These are phyloP conservation scores for Lytechinus pictus DNA, from an alignment of 35 echinoderm and acorn worm genomes.

Conservation along the genomic window DNA sequence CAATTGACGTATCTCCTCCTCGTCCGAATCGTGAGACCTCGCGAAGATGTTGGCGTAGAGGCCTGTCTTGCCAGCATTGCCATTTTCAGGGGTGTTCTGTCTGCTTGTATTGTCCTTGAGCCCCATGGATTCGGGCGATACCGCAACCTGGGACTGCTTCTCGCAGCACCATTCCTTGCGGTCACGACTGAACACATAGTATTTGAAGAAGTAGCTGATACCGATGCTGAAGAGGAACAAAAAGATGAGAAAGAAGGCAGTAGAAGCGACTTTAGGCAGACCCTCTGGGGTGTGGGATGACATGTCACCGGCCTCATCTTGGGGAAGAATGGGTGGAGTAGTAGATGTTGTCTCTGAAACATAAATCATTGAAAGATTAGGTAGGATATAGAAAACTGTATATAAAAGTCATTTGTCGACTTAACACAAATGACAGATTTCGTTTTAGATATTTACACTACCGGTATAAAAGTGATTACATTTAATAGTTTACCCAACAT, in stretches of 20 bases:
- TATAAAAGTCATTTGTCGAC: neutral
- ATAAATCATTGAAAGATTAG: neutral
- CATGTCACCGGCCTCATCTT: neutral
- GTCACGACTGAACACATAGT: constrained; percentile 21
- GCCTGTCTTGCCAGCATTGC: neutral
- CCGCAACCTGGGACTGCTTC: neutral
- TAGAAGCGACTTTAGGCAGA: constrained; percentile 37
- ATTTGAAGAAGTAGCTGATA: neutral
- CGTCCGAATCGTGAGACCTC: constrained; percentile 26
- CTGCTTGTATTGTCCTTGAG: constrained; percentile 4
- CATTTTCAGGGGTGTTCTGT: neutral
- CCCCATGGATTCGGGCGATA: neutral
- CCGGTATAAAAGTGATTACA: no score
- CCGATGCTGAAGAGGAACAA: constrained; percentile 35
- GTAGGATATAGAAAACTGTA: neutral
- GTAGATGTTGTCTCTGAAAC: constrained; percentile 1
- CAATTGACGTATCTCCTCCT: constrained; percentile 36
- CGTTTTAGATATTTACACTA: no score
- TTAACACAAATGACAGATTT: no score
- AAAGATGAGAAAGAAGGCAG: neutral
- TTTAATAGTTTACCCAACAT: no score
- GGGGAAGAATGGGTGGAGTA: neutral
- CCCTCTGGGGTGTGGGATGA: neutral
- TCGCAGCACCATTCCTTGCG: neutral
- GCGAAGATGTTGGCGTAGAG: constrained; percentile 20